Conservation (phyloP, 2,888 invertebrate genomes). For the Agrilus cyanescens region DNA sequence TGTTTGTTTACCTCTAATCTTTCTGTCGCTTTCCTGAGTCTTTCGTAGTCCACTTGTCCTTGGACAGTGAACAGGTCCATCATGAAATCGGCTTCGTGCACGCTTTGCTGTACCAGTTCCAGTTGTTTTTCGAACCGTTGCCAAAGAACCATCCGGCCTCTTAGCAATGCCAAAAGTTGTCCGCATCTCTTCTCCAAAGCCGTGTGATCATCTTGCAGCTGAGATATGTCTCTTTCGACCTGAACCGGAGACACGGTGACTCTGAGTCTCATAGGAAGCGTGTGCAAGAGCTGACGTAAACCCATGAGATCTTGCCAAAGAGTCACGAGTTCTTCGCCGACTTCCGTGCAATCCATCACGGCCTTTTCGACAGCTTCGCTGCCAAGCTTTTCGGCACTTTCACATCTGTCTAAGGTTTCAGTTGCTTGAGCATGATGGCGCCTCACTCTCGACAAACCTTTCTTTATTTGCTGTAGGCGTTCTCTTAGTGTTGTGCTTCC, state of each 20-base stretch:
- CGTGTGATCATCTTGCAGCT: slow-evolving; percentile 60
- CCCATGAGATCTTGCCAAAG: slow-evolving; percentile 72
- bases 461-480: slow-evolving; percentile 58
- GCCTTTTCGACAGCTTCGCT: slow-evolving; percentile 70
- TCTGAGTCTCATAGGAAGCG: slow-evolving; percentile 60
- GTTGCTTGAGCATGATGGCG: slow-evolving; percentile 52
- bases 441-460: slow-evolving; percentile 56
- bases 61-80: slow-evolving; percentile 74
- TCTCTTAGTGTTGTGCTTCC: slow-evolving; percentile 62
- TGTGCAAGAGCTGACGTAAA: slow-evolving; percentile 63
- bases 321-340: slow-evolving; percentile 54
- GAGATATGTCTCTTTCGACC: slow-evolving; percentile 65
- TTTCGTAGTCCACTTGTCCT: slow-evolving; percentile 73
- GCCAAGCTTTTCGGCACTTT: slow-evolving; percentile 57
- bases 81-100: slow-evolving; percentile 79
- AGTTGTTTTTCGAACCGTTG: slow-evolving; percentile 64
- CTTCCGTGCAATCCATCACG: slow-evolving; percentile 56
- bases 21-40: slow-evolving; percentile 71
- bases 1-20: slow-evolving; percentile 64
- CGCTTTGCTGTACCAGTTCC: slow-evolving; percentile 69
- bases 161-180: slow-evolving; percentile 52
- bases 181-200: slow-evolving; percentile 60
- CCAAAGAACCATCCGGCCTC: slow-evolving; percentile 59
- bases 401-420: slow-evolving; percentile 58
- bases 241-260: slow-evolving; percentile 67